Evolutionary conservation across 2,797 vertebrate species (phyloP).

Genomic region (Acanthurus tractus): DNA sequence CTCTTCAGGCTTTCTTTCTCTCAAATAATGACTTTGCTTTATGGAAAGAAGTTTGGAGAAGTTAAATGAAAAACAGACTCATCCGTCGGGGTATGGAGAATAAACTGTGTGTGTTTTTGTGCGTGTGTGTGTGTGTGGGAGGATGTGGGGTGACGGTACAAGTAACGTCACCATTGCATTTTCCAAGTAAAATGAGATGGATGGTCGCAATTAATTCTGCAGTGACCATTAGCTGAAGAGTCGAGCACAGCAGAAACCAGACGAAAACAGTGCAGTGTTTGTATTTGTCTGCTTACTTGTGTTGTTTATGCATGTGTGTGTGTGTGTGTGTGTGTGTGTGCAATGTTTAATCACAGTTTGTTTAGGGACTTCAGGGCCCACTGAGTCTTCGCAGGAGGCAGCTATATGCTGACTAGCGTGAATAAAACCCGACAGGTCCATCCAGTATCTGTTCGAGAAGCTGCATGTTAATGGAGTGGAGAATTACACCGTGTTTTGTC

Average conservation of each 20-base stretch:
- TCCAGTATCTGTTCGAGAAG: slow-evolving; percentile 35
- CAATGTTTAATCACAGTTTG: slow-evolving; percentile 43
- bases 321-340: slow-evolving; percentile 7
- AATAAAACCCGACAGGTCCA: slow-evolving; percentile 39
- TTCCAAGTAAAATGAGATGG: slow-evolving; percentile 71
- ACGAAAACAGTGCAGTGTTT: slow-evolving; percentile 21
- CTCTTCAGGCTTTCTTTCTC: slow-evolving; percentile 3
- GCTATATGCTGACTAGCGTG: slow-evolving; percentile 51
- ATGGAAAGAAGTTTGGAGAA: slow-evolving; percentile 54
- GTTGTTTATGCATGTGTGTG: slow-evolving; percentile 9
- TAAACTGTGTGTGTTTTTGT: slow-evolving; percentile 14
- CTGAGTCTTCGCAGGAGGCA: slow-evolving; percentile 47
- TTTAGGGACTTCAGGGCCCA: slow-evolving; percentile 36
- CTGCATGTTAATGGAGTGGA: background rate
- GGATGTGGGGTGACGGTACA: slow-evolving; percentile 10
- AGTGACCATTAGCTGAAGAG: slow-evolving; percentile 69
- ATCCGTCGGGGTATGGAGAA: slow-evolving; percentile 18
- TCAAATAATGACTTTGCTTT: slow-evolving; percentile 26
- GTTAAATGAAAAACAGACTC: slow-evolving; percentile 67
- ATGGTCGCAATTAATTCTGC: slow-evolving; percentile 72
- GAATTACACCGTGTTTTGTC: slow-evolving; percentile 5
- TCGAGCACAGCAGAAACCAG: slow-evolving; percentile 52
- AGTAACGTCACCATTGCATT: slow-evolving; percentile 31
- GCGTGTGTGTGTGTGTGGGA: background rate
- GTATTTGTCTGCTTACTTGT: background rate